These are phyloP conservation scores for Globodera rostochiensis DNA, from an alignment of 1,140 invertebrate species.

Conservation along the genomic window DNA sequence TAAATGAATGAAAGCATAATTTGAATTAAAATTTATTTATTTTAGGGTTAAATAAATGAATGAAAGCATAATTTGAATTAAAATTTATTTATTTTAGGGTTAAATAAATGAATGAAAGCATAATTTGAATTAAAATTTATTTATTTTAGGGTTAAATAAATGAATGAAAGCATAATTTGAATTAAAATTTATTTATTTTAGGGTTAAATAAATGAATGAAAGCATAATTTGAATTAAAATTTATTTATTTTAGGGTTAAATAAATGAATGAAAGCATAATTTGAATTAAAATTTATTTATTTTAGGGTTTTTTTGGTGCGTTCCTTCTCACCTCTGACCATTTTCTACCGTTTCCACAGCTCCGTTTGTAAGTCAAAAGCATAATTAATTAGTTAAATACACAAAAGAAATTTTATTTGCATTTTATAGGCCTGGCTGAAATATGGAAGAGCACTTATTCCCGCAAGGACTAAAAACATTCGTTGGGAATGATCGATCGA, in stretches of 20 bases:
- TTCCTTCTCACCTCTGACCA: constrained; percentile 60
- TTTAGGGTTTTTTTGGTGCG: constrained; percentile 59
- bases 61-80: not conserved
- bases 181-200: not conserved
- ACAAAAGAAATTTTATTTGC: not conserved
- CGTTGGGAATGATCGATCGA: no score
- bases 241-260: not conserved
- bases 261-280: not conserved
- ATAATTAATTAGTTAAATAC: no score
- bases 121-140: not conserved
- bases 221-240: not conserved
- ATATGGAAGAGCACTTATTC: constrained; percentile 64
- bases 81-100: not conserved
- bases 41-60: not conserved
- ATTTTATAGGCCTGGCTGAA: constrained; percentile 51
- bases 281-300: not conserved
- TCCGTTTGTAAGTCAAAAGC: constrained; percentile 54
- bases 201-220: not conserved
- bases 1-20: not conserved
- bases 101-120: not conserved
- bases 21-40: not conserved
- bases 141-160: constrained; percentile 34
- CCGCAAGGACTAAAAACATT: constrained; percentile 48
- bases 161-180: not conserved
- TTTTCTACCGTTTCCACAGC: constrained; percentile 63